Percentiles rank a stretch among this genome's conserved stretches.
phyloP scores from a whole-genome alignment of 2,797 vertebrate species.

The Enteromius anoplus region DNA sequence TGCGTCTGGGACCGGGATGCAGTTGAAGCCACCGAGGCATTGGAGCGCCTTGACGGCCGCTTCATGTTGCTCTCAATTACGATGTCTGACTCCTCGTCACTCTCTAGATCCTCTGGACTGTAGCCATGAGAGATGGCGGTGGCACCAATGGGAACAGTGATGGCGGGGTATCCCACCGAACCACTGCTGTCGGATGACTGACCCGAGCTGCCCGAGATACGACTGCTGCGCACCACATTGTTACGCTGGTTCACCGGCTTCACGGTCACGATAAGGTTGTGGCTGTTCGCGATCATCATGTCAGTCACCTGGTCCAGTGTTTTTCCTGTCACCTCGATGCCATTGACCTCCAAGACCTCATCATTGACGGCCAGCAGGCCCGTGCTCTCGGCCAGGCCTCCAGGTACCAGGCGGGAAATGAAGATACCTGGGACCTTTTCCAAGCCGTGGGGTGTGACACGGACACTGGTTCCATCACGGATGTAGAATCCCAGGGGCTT shows the following conservation, averaged over 20 bases:
- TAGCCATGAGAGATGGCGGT: constrained; percentile 75
- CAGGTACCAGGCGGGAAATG: constrained; percentile 96
- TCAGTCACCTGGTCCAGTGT: constrained; percentile 97
- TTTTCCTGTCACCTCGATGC: constrained; percentile 97
- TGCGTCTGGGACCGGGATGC: constrained; percentile 63
- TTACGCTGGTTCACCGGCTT: constrained; percentile 98
- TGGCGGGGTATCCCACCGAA: constrained; percentile 83
- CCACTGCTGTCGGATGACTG: constrained; percentile 93
- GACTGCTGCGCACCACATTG: constrained; percentile 91
- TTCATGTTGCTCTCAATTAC: constrained; percentile 92
- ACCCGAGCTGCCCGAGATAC: constrained; percentile 89
- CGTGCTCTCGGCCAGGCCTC: constrained; percentile 94
- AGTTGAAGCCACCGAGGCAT: constrained; percentile 73
- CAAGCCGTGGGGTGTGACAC: constrained; percentile 94
- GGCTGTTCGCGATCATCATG: constrained; percentile 99
- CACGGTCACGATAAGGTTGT: constrained; percentile 96
- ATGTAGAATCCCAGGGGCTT: constrained; percentile 98
- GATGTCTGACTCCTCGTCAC: constrained; percentile 93
- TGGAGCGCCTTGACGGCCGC: constrained; percentile 84
- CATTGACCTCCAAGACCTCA: constrained; percentile 97
- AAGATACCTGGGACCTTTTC: constrained; percentile 98
- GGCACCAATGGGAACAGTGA: constrained; percentile 57
- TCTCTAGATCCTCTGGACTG: constrained; percentile 90
- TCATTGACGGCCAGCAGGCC: constrained; percentile 96
- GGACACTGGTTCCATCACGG: constrained; percentile 91